phyloP scores from a whole-genome alignment of 2,888 invertebrate species.

The Boloria selene region DNA sequence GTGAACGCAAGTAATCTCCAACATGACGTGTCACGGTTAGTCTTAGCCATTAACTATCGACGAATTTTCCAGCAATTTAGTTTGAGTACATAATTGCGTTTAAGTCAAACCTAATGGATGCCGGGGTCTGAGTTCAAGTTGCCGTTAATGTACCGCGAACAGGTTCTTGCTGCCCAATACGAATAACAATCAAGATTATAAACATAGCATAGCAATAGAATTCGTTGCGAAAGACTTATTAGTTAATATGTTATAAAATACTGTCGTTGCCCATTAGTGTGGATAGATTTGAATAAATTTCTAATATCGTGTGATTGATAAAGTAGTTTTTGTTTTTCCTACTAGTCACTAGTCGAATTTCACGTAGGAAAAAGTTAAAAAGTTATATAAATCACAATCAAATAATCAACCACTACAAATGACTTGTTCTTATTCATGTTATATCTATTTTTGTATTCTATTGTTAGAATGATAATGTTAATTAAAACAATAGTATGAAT shows the following conservation, averaged over 20 bases:
- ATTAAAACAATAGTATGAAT: no score
- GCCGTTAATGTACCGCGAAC: slow-evolving; percentile 61
- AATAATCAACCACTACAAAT: no score
- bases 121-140: slow-evolving; percentile 67
- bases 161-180: slow-evolving; percentile 53
- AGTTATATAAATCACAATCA: no score
- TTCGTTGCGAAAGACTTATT: slow-evolving; percentile 24
- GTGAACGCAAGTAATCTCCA: slow-evolving; percentile 52
- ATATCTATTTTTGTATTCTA: no score
- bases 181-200: slow-evolving; percentile 32
- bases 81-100: slow-evolving; percentile 80
- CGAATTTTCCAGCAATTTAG: slow-evolving; percentile 77
- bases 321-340: not conserved
- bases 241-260: slow-evolving; percentile 6
- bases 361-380: no score
- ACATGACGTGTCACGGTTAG: slow-evolving; percentile 61
- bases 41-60: slow-evolving; percentile 68
- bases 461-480: no score
- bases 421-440: no score
- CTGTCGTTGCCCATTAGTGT: not conserved
- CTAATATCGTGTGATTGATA: slow-evolving; percentile 2
- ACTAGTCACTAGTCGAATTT: no score
- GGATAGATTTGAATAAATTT: not conserved
- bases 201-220: slow-evolving; percentile 20
- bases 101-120: slow-evolving; percentile 70